Base-by-base conservation (phyloP, 2,113 vertebrate genomes). In the Onychostruthus taczanowskii region DNA sequence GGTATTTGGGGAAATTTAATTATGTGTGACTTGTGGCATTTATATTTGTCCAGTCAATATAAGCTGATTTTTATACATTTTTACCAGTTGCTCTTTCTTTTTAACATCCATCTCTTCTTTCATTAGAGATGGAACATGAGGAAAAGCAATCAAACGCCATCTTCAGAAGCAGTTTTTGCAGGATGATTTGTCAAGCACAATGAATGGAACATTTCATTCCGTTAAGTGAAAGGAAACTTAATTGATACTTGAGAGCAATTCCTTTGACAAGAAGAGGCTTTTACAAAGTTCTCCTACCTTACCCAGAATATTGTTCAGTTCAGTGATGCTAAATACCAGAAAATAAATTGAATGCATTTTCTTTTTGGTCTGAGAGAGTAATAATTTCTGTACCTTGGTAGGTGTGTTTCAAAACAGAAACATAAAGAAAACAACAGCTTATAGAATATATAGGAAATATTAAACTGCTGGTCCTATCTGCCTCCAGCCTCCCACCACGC, bases 161-260 rank as follows among this genome's bases (percentile, higher is more conserved):
- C 49, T 90, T 89, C 66, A 73, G 76, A 85, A 59, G 44, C n/a
- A 70, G 26, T n/a, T 74, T 56, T 44, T 79, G 28, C 47, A 73
- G 49, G 30, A 64, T 70, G 77, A 79, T 84, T 93, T 92, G 61
- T 81, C 88, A 94, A 89, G n/a, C 50, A 85, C n/a, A 53, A 39
- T 49, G 47, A 92, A 81, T 30, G 22, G 73, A 79, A 70, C 63
- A 93, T 90, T 93, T 81, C 33, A 49, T 85, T 90, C 64, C 7
- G 14, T 58, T 76, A 89, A 87, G 56, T 67, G 80, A 86, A 95
- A 92, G 27, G 46, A 93, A 87, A 75, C 68, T 91, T 93, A 90
- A 88, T 28, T 82, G 82, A 86, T 85, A 79, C 47, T 78, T 84
- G 53, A 86, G 50, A 95, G 33, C 27, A 76, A 79, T 68, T 72